A percentile compares a stretch with the other conserved stretches of the same genome.
Evolutionary conservation across 2,888 invertebrate genomes (phyloP).

Genomic region (Mesorhabditis spiculigera): DNA sequence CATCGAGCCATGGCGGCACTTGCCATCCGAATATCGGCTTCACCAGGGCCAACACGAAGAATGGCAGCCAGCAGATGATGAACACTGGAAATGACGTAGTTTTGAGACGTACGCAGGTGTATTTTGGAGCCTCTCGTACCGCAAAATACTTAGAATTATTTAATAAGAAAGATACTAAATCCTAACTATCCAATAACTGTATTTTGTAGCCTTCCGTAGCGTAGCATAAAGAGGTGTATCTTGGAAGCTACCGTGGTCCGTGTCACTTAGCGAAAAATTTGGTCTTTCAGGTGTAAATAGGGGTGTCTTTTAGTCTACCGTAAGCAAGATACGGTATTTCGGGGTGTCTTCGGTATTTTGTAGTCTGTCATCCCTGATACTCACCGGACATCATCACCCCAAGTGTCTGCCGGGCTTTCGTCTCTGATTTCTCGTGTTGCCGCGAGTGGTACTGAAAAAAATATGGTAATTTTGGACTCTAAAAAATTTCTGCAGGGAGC

Average conservation of each 20-base stretch:
- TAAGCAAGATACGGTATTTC: neutral
- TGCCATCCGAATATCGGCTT: conserved; percentile 35
- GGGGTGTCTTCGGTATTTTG: too few relatives aligned
- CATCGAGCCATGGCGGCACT: conserved; percentile 50
- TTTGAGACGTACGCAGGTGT: too few relatives aligned
- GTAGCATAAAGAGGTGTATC: too few relatives aligned
- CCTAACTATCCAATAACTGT: too few relatives aligned
- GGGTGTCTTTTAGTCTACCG: neutral
- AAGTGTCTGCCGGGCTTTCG: conserved; percentile 94
- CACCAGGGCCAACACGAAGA: conserved; percentile 89
- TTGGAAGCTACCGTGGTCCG: too few relatives aligned
- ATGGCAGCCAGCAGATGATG: conserved; percentile 95
- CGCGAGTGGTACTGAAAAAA: conserved; percentile 21
- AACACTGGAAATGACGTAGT: conserved; percentile 64
- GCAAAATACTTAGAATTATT: too few relatives aligned
- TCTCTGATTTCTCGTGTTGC: conserved; percentile 66
- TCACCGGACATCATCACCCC: conserved; percentile 92
- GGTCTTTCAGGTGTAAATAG: too few relatives aligned
- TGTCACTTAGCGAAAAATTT: too few relatives aligned
- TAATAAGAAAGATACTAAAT: too few relatives aligned
- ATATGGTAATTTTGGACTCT: neutral
- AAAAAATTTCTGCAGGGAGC: neutral
- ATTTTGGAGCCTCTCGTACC: too few relatives aligned
- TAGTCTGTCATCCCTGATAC: neutral
- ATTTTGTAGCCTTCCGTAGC: too few relatives aligned